Base-by-base conservation (phyloP, 2,113 vertebrate species). In the Lipophrys pholis region DNA sequence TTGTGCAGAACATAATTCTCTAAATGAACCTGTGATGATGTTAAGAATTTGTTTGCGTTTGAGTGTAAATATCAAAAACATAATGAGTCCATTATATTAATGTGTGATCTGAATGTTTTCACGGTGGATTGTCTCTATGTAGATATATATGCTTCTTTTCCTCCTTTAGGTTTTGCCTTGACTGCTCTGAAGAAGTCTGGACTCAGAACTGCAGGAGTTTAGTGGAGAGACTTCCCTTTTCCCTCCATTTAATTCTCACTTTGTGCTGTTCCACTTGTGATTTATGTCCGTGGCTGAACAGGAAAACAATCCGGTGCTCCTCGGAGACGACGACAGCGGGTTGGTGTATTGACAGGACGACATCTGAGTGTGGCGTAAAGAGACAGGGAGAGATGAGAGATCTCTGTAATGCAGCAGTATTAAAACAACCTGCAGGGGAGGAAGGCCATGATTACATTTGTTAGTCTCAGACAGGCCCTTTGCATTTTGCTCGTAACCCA, bases 401-500 rank as follows among this genome's bases (percentile, higher is more conserved):
- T 76, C 63, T 70, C 71, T 67, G 87, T 84, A 86, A 88, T 90
- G 61, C 62, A 14, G 69, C 49, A 12, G 85, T 83, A 93, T 90
- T 92, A 90, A 85, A 90, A 85, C 87, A 83, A 92, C 83, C 89
- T 90, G 83, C 69, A 77, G 81, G 76, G 71, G 83, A 85, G 54
- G 76, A 76, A 69, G 80, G 68, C 85, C 61, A 60, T 93, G 84
- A 92, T 93, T 92, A 77, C 76, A 93, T 92, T 91, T 87, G 82
- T 89, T 90, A 87, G 90, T 89, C 86, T 65, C 83, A 91, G 89
- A 91, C 88, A 82, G 82, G 78, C 52, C 85, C 91, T 87, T 91
- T 87, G 55, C 66, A 77, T 93, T 93, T 89, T 45, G 78, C 76
- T 69, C 87, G 17, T 92, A 94, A 94, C 90, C 90, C 80, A 88